phyloP scores from a whole-genome alignment of 2,797 vertebrate genomes.

The Cirrhinus molitorella region DNA sequence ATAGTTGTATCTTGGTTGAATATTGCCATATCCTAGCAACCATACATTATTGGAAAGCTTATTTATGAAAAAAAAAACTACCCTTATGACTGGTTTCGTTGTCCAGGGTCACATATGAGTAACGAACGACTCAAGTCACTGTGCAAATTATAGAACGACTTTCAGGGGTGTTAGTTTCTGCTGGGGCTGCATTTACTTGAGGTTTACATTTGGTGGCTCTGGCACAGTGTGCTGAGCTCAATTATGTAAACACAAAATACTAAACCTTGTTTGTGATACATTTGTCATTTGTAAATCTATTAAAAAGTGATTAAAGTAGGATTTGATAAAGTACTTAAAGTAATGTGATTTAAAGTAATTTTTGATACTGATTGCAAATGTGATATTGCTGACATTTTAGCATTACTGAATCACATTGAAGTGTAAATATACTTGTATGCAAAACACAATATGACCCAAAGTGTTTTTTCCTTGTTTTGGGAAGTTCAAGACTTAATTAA shows the following conservation, averaged over 20 bases:
- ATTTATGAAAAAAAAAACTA: too few relatives aligned
- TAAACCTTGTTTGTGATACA: not conserved
- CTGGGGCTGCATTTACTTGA: not conserved
- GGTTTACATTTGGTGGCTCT: not conserved
- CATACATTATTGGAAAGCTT: too few relatives aligned
- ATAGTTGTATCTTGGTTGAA: too few relatives aligned
- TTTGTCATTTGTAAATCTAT: not conserved
- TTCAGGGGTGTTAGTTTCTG: not conserved
- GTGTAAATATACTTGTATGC: not conserved
- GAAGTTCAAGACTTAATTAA: not conserved
- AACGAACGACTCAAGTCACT: not conserved
- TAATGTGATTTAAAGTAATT: too few relatives aligned
- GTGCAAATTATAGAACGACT: not conserved
- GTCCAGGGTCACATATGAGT: too few relatives aligned
- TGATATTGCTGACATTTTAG: not conserved
- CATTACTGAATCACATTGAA: not conserved
- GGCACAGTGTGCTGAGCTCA: not conserved
- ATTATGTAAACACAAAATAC: not conserved
- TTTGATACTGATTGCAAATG: not conserved
- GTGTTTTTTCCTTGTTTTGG: not conserved
- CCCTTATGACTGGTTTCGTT: too few relatives aligned
- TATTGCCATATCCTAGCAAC: too few relatives aligned
- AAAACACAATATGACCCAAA: not conserved
- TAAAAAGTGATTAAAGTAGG: not conserved
- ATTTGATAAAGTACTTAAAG: not conserved